A percentile compares a stretch with the other conserved stretches of the same genome.
Evolutionary conservation across 1,140 invertebrate species (phyloP).

Genomic region (Chelonus insularis): DNA sequence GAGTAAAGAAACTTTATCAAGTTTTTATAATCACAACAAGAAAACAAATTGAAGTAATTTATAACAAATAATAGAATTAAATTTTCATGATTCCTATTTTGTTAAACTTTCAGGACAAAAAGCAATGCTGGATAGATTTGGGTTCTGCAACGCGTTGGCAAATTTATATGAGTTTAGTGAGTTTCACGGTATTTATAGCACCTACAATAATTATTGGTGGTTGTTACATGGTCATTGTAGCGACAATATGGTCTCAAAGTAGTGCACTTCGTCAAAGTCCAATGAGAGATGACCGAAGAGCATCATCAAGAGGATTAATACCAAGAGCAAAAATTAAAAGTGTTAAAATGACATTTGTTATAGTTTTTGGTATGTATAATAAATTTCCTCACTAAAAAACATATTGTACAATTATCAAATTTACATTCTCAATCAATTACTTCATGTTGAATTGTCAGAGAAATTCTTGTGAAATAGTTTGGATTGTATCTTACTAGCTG

Average conservation of each 20-base stretch:
- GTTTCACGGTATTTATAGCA: conserved; percentile 80
- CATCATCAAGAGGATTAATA: conserved; percentile 84
- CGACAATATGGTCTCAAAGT: conserved; percentile 86
- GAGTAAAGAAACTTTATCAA: too few species aligned
- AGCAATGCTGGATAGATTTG: conserved; percentile 91
- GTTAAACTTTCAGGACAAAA: conserved; percentile 66
- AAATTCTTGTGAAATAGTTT: too few species aligned
- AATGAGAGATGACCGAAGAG: conserved; percentile 63
- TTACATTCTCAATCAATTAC: too few species aligned
- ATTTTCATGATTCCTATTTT: conserved; percentile 25
- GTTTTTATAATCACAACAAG: too few species aligned
- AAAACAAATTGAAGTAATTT: not conserved
- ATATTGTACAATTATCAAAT: too few species aligned
- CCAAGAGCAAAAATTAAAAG: conserved; percentile 94
- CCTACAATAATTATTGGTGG: conserved; percentile 88
- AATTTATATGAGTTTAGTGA: conserved; percentile 85
- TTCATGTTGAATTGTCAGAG: too few species aligned
- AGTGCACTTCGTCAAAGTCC: conserved; percentile 58
- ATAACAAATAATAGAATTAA: not conserved
- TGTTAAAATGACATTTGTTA: conserved; percentile 97
- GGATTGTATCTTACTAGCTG: too few species aligned
- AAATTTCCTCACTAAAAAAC: too few species aligned
- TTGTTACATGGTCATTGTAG: conserved; percentile 90
- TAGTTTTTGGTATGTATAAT: conserved; percentile 92
- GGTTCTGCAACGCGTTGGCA: conserved; percentile 77